Evolutionary conservation across 2,797 vertebrate genomes (phyloP).

Genomic region (Streptopelia turtur): DNA sequence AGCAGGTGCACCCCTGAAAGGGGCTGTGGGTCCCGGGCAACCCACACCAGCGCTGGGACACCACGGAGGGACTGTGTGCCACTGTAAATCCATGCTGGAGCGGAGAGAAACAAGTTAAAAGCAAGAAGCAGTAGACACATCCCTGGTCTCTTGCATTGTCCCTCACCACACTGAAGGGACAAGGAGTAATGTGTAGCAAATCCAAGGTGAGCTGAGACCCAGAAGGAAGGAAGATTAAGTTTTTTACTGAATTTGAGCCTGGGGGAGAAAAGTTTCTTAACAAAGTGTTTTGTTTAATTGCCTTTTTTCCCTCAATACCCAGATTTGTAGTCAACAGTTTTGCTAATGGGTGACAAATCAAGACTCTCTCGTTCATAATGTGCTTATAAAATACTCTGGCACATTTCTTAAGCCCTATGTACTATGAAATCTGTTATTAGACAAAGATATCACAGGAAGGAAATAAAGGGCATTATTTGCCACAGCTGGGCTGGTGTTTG

Average conservation of each 20-base stretch:
- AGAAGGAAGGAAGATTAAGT: neutral
- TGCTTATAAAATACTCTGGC: neutral
- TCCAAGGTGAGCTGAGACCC: neutral
- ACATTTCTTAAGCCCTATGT: neutral
- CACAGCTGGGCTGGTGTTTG: rapidly evolving
- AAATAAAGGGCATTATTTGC: neutral
- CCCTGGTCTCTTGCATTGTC: neutral
- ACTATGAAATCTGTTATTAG: neutral
- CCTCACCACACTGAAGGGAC: neutral
- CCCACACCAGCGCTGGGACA: neutral
- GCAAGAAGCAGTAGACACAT: neutral
- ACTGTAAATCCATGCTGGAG: rapidly evolving
- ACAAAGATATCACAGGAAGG: neutral
- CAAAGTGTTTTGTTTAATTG: neutral
- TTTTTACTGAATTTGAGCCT: neutral
- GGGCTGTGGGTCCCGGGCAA: neutral
- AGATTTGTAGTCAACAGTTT: neutral
- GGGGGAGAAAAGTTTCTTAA: neutral
- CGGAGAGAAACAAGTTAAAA: neutral
- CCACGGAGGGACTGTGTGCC: neutral
- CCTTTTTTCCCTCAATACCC: neutral
- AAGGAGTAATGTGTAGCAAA: neutral
- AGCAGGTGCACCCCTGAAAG: neutral
- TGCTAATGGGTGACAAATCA: neutral
- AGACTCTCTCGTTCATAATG: neutral